These are phyloP conservation scores for Cephalopterus ornatus DNA, from an alignment of 2,113 vertebrate species.

Conservation along the genomic window DNA sequence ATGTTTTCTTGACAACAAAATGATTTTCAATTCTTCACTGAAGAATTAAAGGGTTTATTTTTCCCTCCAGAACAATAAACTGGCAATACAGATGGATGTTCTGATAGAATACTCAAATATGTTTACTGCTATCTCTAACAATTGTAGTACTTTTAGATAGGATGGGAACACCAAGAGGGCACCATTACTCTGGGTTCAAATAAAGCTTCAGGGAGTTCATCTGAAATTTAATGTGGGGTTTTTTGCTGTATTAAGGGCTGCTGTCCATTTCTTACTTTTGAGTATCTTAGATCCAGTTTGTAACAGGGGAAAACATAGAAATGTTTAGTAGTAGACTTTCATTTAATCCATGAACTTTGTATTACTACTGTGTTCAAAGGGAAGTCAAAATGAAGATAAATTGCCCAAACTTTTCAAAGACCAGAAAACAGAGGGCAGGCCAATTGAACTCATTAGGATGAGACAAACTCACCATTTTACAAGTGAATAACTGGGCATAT, in stretches of 20 bases:
- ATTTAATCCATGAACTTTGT: not conserved
- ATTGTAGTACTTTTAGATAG: not conserved
- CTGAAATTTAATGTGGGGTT: not conserved
- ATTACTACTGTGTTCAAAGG: not conserved
- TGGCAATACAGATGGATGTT: not conserved
- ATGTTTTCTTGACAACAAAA: not conserved
- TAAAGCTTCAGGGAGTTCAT: not conserved
- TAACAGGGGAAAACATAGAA: not conserved
- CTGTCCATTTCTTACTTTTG: not conserved
- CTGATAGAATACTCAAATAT: not conserved
- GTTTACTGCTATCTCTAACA: not conserved
- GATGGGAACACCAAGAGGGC: not conserved
- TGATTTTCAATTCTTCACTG: not conserved
- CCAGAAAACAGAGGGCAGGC: not conserved
- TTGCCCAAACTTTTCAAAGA: not conserved
- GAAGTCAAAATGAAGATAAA: not conserved
- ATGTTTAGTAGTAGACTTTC: not conserved
- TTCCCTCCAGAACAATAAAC: not conserved
- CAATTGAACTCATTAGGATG: not conserved
- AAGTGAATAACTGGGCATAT: not conserved
- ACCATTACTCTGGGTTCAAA: not conserved
- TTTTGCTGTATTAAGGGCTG: not conserved
- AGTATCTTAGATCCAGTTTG: not conserved
- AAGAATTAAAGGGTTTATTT: not conserved
- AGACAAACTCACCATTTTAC: not conserved